Evolutionary conservation across 1,140 invertebrate genomes (phyloP), one percentile per base, ranked within the genome.

Genomic region (Polyergus mexicanus): DNA sequence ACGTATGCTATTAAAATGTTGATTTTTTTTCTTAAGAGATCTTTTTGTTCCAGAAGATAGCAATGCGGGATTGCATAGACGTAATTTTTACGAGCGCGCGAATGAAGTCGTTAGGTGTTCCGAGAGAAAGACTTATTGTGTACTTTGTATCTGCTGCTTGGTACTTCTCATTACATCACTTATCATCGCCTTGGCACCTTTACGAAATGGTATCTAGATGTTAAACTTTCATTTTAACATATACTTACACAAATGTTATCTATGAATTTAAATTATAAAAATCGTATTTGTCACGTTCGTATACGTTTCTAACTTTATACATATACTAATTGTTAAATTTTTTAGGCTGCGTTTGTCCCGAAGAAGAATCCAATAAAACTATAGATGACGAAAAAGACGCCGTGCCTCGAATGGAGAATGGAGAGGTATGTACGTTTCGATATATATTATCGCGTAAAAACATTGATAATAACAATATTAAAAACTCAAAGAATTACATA

Each of bases 111-210:
- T 98, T 8, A 97, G 98, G 3, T 99, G 98, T 94, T 98, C 98
- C 13, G 97, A 98, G 92, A 97, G 98, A 85, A 96, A 97, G 87
- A 98, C 98, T 35, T 96, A 98, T 10, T 97, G 97, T 91, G 97
- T 99, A 84, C 97, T 98, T 41, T 74, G 68, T 51, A 97, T 97
- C 13, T 83, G 94, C 97, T 41, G 97, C 98, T 35, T 98, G 3
- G 96, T 97, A 51, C 96, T 99, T 86, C 97, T 99, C 90, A 95
- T 97, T 71, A 97, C 98, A 88, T 97, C 98, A 66, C 95, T 98
- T 84, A 97, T 99, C 85, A 98, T 98, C 86, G 98, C 98, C 66
- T 98, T 98, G 93, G 98, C 98, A 71, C 97, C 97, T 92, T 98
- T 98, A 85, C 97, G 97, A 94, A 96, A 96, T 92, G 96, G 97